Evolutionary conservation across 2,888 invertebrate species (phyloP), one percentile per base, ranked within the genome.

Genomic region (Stenurella melanura): DNA sequence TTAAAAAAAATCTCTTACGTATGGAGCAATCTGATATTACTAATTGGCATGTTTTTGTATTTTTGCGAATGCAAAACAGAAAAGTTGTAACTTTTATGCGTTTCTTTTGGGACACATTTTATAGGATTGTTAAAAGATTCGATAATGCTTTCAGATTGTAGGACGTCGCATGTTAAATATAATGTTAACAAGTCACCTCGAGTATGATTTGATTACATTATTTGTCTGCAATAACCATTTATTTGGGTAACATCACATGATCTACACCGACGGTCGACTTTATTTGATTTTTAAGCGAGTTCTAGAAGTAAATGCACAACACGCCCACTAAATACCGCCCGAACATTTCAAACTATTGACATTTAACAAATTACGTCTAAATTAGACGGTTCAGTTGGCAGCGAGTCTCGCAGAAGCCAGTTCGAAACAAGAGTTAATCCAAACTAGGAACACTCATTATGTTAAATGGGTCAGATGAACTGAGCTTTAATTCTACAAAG

Each of bases 391-490:
- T 76, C 73, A 73, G 67, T 56, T 73, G 56, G 76, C 73, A 73
- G 42, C 56, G 72, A 76, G 66, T 42, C 72, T 76, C 64, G 64
- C 70, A 77, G 77, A 61, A 72, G 34, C 50, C 72, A 18, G 50
- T 63, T 72, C 63, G 50, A 81, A 82, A 83, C 83, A 83, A 78
- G 82, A 82, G 80, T 85, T 84, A 85, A 84, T 82, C 77, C 77
- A 81, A 80, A 77, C 80, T 80, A 83, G 81, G 80, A 84, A 77
- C 80, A 83, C 83, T 86, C 86, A 86, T 86, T 85, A 86, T 85
- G 85, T 83, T 85, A 84, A 86, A 86, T 85, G 86, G 84, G 78
- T 83, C 81, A 86, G 83, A 85, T 83, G 84, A 85, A 84, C 82
- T 84, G 77, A 80, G 80, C 81, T 82, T 81, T 83, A 85, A 84